Conservation (phyloP, 2,113 vertebrate genomes). For the Ahaetulla prasina region DNA sequence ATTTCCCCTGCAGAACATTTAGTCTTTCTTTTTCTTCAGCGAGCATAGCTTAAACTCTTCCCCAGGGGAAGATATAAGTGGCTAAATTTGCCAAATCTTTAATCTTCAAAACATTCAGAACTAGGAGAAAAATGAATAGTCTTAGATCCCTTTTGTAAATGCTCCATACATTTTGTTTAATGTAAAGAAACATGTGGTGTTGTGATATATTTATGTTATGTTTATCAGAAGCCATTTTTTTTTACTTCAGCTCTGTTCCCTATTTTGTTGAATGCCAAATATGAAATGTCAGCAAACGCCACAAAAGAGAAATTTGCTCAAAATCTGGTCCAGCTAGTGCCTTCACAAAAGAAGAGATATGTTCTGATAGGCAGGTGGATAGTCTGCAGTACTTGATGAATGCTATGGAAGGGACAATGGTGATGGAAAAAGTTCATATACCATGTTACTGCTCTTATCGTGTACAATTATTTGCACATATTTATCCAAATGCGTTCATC, state of each 20-base stretch:
- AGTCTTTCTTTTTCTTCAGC: slow-evolving; percentile 22
- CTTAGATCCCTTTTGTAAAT: not conserved
- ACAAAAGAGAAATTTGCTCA: not conserved
- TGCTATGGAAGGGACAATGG: not conserved
- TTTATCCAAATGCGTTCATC: not conserved
- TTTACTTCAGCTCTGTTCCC: not conserved
- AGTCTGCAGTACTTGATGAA: not conserved
- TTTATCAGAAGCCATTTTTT: not conserved
- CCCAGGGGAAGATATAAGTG: slow-evolving; percentile 27
- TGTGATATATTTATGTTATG: not conserved
- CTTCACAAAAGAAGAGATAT: not conserved
- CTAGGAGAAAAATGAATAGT: slow-evolving; percentile 14
- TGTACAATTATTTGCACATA: not conserved
- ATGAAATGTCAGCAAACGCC: not conserved
- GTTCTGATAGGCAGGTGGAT: not conserved
- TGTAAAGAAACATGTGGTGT: not conserved
- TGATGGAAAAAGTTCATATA: not conserved
- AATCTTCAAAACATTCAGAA: slow-evolving; percentile 32
- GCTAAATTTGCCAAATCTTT: slow-evolving; percentile 31
- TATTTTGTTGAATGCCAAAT: not conserved
- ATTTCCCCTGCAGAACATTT: slow-evolving; percentile 18
- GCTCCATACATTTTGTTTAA: not conserved
- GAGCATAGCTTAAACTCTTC: slow-evolving; percentile 22
- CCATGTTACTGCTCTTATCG: not conserved
- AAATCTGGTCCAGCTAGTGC: not conserved